phyloP scores from a whole-genome alignment of 2,888 invertebrate species.

The Eulithis testata region DNA sequence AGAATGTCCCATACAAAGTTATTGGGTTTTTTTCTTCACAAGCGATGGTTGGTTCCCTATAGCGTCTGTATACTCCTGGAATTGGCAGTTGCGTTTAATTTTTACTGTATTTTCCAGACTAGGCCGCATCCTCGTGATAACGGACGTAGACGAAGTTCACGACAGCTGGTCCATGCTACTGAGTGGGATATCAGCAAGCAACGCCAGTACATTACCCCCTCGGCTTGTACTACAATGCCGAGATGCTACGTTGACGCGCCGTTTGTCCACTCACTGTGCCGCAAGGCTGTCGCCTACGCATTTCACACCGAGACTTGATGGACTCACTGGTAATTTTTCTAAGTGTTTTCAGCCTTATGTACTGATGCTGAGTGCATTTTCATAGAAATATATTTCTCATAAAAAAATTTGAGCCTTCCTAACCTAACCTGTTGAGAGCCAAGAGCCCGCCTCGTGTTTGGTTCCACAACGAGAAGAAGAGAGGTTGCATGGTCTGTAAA shows the following conservation, averaged over 20 bases:
- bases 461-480: too few relatives aligned
- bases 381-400: too few relatives aligned
- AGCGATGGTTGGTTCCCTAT: too few relatives aligned
- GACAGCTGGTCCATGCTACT: slow-evolving; percentile 54
- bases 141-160: slow-evolving; percentile 84
- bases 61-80: too few relatives aligned
- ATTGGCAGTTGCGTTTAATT: not conserved
- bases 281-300: slow-evolving; percentile 17
- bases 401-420: too few relatives aligned
- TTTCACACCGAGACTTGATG: slow-evolving; percentile 24
- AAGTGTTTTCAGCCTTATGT: too few relatives aligned
- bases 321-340: slow-evolving; percentile 20
- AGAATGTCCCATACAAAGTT: too few relatives aligned
- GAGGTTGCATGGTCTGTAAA: too few relatives aligned
- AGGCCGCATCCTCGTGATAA: slow-evolving; percentile 94
- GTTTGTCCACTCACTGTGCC: slow-evolving; percentile 81
- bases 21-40: too few relatives aligned
- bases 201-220: slow-evolving; percentile 32
- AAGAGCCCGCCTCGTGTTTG: too few relatives aligned
- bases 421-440: too few relatives aligned
- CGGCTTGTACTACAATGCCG: slow-evolving; percentile 61
- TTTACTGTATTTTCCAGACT: slow-evolving; percentile 83
- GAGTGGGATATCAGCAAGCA: slow-evolving; percentile 40
- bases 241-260: slow-evolving; percentile 49
- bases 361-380: too few relatives aligned